Base-by-base conservation (phyloP, 2,113 vertebrate species). In the Callocephalon fimbriatum region DNA sequence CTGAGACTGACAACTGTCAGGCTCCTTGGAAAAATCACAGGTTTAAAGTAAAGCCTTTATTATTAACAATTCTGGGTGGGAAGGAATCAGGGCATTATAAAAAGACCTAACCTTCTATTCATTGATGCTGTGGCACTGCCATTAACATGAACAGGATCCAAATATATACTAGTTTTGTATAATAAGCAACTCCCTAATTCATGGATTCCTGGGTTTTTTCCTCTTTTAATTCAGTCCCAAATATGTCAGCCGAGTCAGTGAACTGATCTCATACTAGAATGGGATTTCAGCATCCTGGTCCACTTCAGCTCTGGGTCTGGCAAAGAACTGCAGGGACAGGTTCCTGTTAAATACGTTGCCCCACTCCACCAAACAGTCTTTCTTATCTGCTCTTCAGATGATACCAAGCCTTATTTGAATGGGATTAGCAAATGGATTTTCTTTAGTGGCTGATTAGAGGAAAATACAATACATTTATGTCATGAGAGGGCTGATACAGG, bases 1-100 rank as follows among this genome's bases (percentile, higher is more conserved):
- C 74, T 47, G 59, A 78, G 85, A 95, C 78, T 90, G 92, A 91
- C 66, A 95, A 94, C 85, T 63, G 48, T 58, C 79, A 83, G 93
- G 50, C 86, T 85, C 74, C 42, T 86, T 38, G 58, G 93, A 79
- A 96, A 96, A 90, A 80, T 42, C 5, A 2, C 58, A 47, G 59
- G 25, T 70, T 83, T 90, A 86, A 94, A 93, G 89, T 80, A 76
- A 95, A 86, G 53, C 14, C 70, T 26, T 22, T 10, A 31, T 73
- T 88, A 48, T 53, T 83, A 93, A 73, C 88, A 67, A 42, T 76
- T 71, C 81, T 12, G 65, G 70, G 50, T 44, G 74, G 0, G 6
- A 79, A 78, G 75, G 50, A 82, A 63, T 19, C 4, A 2, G 32
- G 85, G 78, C 10, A 2, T 25, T 53, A 53, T 7, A 74, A 87